These are phyloP conservation scores for Stramonita haemastoma DNA, from an alignment of 2,888 invertebrate species.

Conservation along the genomic window DNA sequence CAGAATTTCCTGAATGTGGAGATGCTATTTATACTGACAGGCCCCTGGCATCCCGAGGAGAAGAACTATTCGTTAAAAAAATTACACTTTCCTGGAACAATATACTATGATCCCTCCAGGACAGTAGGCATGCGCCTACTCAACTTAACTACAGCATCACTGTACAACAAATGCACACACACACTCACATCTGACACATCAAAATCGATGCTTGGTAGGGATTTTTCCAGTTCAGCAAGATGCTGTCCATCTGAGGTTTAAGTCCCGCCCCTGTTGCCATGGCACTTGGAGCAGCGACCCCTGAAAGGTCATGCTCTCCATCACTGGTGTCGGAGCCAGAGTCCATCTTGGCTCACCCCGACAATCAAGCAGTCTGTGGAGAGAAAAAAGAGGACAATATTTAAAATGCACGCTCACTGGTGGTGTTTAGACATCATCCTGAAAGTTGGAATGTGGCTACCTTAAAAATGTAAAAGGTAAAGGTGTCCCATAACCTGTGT, in stretches of 20 bases:
- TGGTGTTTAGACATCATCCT: background rate
- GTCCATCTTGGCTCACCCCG: constrained; percentile 41
- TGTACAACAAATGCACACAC: no score
- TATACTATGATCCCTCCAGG: no score
- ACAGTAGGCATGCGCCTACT: no score
- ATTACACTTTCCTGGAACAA: no score
- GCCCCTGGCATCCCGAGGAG: no score
- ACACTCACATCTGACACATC: constrained; percentile 73
- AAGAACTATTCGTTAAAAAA: no score
- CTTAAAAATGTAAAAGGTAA: no score
- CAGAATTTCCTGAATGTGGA: no score
- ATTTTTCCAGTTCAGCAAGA: constrained; percentile 74
- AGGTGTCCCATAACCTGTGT: no score
- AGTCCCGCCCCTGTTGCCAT: constrained; percentile 44
- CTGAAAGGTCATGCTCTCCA: constrained; percentile 48
- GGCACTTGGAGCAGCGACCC: background rate
- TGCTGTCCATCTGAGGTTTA: constrained; percentile 72
- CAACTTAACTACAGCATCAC: no score
- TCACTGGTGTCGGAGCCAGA: constrained; percentile 51
- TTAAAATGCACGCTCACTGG: background rate
- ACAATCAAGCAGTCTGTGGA: background rate
- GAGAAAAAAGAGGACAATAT: constrained; percentile 4
- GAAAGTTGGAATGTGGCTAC: background rate
- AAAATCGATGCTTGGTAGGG: constrained; percentile 73
- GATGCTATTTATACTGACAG: no score